A percentile compares a stretch with the other conserved stretches of the same genome.
phyloP scores from a whole-genome alignment of 2,113 vertebrate genomes.

The Misgurnus anguillicaudatus region DNA sequence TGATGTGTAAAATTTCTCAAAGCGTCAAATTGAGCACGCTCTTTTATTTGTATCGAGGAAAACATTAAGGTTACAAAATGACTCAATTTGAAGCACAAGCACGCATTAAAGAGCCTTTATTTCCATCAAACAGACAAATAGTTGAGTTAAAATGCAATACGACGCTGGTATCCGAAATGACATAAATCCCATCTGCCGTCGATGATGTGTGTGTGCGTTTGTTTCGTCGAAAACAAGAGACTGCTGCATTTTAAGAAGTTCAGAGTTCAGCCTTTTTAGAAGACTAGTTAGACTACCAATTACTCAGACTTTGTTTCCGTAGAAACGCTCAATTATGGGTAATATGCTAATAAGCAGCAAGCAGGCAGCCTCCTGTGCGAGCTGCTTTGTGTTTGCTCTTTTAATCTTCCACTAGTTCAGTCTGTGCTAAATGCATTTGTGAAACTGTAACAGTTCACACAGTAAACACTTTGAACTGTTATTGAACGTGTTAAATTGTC shows the following conservation, averaged over 20 bases:
- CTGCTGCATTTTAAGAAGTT: conserved; percentile 24
- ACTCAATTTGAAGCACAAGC: background rate
- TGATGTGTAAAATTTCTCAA: conserved; percentile 4
- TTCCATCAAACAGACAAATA: background rate
- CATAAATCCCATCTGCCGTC: background rate
- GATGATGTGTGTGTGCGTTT: background rate
- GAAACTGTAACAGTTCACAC: background rate
- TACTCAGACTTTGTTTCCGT: conserved; percentile 54
- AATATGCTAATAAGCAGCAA: conserved; percentile 48
- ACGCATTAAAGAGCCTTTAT: conserved; percentile 15
- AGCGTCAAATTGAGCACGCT: conserved; percentile 4
- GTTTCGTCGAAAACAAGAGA: conserved; percentile 16
- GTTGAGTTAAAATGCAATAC: conserved; percentile 18
- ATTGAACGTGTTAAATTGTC: background rate
- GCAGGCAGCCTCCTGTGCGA: conserved; percentile 36
- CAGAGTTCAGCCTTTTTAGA: conserved; percentile 42
- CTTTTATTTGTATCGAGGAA: background rate
- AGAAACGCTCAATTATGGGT: conserved; percentile 53
- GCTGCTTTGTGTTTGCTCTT: conserved; percentile 29
- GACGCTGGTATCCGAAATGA: conserved; percentile 12
- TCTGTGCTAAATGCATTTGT: conserved; percentile 11
- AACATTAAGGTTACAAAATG: conserved; percentile 18
- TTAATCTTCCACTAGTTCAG: conserved; percentile 28
- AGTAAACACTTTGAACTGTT: conserved; percentile 12
- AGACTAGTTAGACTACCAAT: conserved; percentile 47